Evolutionary conservation across 2,113 vertebrate species (phyloP).

Genomic region (Alligator sinensis): DNA sequence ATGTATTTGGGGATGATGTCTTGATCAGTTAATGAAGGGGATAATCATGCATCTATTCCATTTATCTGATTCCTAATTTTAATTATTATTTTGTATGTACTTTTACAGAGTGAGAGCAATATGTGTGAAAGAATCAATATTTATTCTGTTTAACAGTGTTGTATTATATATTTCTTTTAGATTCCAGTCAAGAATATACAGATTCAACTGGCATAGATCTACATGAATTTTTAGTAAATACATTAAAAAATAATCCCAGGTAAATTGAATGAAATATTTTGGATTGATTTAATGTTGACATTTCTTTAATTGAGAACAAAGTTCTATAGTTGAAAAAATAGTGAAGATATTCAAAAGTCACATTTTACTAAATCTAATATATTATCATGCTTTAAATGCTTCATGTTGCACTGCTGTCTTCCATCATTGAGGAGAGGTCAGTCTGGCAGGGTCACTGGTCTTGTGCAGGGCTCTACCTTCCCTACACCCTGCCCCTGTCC

Average conservation of each 20-base stretch:
- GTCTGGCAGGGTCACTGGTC: too few relatives aligned
- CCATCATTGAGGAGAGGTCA: too few relatives aligned
- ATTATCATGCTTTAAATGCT: background rate
- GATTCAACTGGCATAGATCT: conserved; percentile 99
- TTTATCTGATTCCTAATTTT: background rate
- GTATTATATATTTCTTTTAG: conserved; percentile 78
- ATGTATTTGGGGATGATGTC: background rate
- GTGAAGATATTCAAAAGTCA: background rate
- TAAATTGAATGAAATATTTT: conserved; percentile 68
- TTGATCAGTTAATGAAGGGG: background rate
- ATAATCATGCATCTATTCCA: background rate
- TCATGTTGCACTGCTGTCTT: too few relatives aligned
- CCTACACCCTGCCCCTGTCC: too few relatives aligned
- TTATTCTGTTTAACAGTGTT: conserved; percentile 35
- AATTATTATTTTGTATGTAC: background rate
- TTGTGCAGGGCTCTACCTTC: too few relatives aligned
- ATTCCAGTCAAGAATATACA: conserved; percentile 98
- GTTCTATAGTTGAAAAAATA: background rate
- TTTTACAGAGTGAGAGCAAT: conserved; percentile 13
- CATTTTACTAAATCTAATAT: background rate
- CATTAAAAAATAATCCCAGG: conserved; percentile 97
- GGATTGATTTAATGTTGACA: background rate
- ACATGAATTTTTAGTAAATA: conserved; percentile 99
- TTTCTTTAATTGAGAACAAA: background rate
- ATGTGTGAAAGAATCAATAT: conserved; percentile 4